Percentiles rank a stretch among this genome's conserved stretches.
phyloP scores from a whole-genome alignment of 2,797 vertebrate genomes.

The Merluccius polli region DNA sequence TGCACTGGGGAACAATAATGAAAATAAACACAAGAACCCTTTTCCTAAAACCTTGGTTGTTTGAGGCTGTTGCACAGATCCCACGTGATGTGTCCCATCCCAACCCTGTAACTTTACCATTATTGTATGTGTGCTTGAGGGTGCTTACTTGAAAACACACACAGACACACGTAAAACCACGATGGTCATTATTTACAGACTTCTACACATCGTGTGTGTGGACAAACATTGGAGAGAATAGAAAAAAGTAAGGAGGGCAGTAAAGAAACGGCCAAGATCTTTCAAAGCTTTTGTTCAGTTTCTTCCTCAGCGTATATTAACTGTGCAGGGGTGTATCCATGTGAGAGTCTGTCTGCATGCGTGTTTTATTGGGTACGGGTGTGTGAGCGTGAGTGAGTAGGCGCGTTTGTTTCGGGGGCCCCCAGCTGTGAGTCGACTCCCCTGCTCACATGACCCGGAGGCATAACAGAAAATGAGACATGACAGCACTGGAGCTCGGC shows the following conservation, averaged over 20 bases:
- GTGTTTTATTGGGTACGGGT: neutral
- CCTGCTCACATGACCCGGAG: neutral
- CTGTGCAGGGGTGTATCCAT: neutral
- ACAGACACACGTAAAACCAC: constrained; percentile 29
- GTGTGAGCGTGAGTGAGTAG: neutral
- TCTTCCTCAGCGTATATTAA: no score
- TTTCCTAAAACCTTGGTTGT: neutral
- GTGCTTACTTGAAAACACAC: constrained; percentile 23
- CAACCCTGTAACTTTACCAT: neutral
- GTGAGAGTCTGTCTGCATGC: neutral
- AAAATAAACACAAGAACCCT: neutral
- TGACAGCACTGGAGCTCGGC: neutral
- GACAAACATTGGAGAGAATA: constrained; percentile 7
- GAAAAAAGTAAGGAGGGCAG: neutral
- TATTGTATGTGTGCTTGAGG: constrained; percentile 34
- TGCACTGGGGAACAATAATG: neutral
- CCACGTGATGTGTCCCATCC: neutral
- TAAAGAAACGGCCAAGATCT: neutral
- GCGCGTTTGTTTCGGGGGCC: neutral
- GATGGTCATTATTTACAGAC: constrained; percentile 50
- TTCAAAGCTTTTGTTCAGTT: neutral
- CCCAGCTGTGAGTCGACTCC: neutral
- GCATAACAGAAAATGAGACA: neutral
- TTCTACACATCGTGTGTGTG: constrained; percentile 35
- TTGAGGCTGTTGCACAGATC: constrained; percentile 23